Conservation (phyloP, 2,113 vertebrate species). For the Marcusenius ussheri region DNA sequence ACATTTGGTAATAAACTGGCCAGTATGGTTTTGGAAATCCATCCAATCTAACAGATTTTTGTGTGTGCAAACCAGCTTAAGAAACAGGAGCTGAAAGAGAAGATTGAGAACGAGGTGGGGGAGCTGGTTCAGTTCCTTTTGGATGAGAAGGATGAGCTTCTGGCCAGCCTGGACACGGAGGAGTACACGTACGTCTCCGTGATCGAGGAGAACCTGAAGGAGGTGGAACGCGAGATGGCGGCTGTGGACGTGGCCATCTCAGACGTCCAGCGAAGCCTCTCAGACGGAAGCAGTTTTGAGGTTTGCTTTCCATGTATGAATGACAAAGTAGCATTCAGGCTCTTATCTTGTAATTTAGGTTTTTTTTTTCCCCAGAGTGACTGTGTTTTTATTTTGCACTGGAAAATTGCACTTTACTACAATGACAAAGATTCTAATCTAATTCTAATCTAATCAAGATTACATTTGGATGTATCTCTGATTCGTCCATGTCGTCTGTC, state of each 20-base stretch:
- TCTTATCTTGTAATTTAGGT: too few relatives aligned
- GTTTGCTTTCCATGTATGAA: conserved; percentile 25
- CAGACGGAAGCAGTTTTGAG: conserved; percentile 54
- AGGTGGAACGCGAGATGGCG: conserved; percentile 39
- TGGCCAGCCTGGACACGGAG: conserved; percentile 59
- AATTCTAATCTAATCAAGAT: too few relatives aligned
- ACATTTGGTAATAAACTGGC: neutral
- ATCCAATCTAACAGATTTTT: neutral
- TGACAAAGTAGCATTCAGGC: too few relatives aligned
- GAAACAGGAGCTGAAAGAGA: conserved; percentile 61
- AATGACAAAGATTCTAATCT: too few relatives aligned
- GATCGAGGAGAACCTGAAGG: conserved; percentile 58
- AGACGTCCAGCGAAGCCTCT: conserved; percentile 52
- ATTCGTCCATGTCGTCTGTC: neutral
- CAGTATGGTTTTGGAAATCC: neutral
- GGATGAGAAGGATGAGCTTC: conserved; percentile 60
- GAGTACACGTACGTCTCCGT: conserved; percentile 47
- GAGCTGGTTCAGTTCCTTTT: conserved; percentile 64
- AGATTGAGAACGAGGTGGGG: conserved; percentile 62
- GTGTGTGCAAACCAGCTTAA: conserved; percentile 42
- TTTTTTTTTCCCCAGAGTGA: too few relatives aligned
- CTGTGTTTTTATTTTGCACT: too few relatives aligned
- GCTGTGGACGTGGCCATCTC: conserved; percentile 50
- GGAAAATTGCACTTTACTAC: too few relatives aligned
- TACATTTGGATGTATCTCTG: neutral